phyloP scores from a whole-genome alignment of 2,888 invertebrate genomes.

The Heterodera filipjevi region DNA sequence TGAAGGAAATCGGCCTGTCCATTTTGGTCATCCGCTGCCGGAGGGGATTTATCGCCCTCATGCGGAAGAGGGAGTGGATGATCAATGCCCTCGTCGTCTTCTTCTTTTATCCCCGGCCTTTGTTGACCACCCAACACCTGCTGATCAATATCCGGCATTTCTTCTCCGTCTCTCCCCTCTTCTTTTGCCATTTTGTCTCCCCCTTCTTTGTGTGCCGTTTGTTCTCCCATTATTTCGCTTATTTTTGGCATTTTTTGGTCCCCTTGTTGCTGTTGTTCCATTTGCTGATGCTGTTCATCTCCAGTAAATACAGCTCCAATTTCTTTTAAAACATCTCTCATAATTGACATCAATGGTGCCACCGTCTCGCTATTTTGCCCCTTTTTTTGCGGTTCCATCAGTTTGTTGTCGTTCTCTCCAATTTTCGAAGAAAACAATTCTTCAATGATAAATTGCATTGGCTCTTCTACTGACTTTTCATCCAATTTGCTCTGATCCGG shows the following conservation, averaged over 20 bases:
- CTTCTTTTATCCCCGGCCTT: not conserved
- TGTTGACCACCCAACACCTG: not conserved
- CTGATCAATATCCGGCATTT: not conserved
- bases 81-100: not conserved
- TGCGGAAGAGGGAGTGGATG: not conserved
- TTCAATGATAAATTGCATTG: not conserved
- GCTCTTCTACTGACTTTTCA: not conserved
- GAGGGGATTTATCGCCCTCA: not conserved
- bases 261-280: not conserved
- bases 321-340: not conserved
- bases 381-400: not conserved
- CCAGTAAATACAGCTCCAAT: not conserved
- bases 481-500: constrained; percentile 9
- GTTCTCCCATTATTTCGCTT: not conserved
- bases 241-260: not conserved
- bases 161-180: not conserved
- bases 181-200: not conserved
- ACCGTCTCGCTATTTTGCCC: not conserved
- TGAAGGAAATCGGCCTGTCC: not conserved
- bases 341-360: not conserved
- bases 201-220: not conserved
- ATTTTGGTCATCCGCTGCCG: not conserved
- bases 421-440: not conserved
- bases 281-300: not conserved
- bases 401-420: constrained; percentile 15